Conservation (phyloP, 2,113 vertebrate species). For the Rhinolophus sinicus region DNA sequence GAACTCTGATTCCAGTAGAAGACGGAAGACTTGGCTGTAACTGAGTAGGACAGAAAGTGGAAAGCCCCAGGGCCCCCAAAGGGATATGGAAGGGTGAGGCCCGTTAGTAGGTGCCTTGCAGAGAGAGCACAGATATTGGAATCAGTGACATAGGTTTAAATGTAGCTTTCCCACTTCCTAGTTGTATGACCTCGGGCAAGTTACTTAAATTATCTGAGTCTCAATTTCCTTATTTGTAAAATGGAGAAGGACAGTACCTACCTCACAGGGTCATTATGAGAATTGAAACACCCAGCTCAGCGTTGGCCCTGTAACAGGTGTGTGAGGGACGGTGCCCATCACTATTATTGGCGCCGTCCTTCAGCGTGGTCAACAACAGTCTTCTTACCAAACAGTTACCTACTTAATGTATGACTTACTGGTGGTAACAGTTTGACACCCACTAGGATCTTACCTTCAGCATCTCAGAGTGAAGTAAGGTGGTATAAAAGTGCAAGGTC, state of each 20-base stretch:
- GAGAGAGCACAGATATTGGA: neutral
- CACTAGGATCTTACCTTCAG: neutral
- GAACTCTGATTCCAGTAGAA: neutral
- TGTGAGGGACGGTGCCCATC: neutral
- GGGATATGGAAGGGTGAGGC: neutral
- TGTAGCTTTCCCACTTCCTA: neutral
- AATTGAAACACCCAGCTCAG: neutral
- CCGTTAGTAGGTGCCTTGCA: neutral
- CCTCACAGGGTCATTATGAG: neutral
- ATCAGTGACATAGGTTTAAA: neutral
- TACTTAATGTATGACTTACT: neutral
- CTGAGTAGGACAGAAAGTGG: neutral
- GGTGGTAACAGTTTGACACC: neutral
- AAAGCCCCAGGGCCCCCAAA: neutral
- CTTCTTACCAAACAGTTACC: neutral
- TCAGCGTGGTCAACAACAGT: neutral
- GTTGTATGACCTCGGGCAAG: neutral
- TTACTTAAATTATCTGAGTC: neutral
- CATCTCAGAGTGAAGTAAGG: neutral
- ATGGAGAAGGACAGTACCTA: neutral
- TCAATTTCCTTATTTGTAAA: slow-evolving; percentile 41
- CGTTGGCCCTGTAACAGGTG: neutral
- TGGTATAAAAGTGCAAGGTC: neutral
- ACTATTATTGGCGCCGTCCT: neutral
- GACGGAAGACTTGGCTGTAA: neutral